phyloP scores from a whole-genome alignment of 2,888 invertebrate species.

The Cheilosia impressa region DNA sequence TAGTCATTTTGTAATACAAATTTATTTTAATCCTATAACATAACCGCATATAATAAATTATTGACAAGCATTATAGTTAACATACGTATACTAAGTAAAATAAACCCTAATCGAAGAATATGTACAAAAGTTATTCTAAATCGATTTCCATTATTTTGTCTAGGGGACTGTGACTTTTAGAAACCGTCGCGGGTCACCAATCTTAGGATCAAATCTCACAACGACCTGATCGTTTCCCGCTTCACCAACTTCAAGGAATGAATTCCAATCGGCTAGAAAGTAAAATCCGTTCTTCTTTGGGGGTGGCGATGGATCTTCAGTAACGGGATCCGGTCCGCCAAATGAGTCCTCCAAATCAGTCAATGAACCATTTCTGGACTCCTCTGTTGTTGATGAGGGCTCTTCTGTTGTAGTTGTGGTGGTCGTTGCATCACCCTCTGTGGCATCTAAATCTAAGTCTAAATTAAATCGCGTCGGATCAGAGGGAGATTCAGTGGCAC shows the following conservation, averaged over 20 bases:
- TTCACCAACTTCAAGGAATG: constrained; percentile 92
- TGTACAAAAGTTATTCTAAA: constrained; percentile 49
- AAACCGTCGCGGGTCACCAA: constrained; percentile 92
- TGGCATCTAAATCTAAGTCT: constrained; percentile 76
- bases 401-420: constrained; percentile 66
- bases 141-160: constrained; percentile 69
- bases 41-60: constrained; percentile 51
- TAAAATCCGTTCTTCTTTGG: constrained; percentile 91
- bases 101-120: constrained; percentile 28
- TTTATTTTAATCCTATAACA: not conserved
- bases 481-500: constrained; percentile 76
- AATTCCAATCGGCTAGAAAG: constrained; percentile 94
- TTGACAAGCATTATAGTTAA: constrained; percentile 43
- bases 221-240: constrained; percentile 89
- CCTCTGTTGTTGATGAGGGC: constrained; percentile 79
- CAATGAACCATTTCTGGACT: constrained; percentile 81
- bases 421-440: constrained; percentile 66
- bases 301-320: constrained; percentile 87
- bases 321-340: constrained; percentile 86
- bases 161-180: constrained; percentile 90
- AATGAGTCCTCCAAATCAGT: constrained; percentile 90
- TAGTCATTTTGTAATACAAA: not conserved
- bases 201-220: constrained; percentile 91
- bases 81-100: not conserved
- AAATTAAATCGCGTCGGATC: constrained; percentile 79